phyloP scores from a whole-genome alignment of 1,140 invertebrate genomes.

The Temnothorax nylanderi region DNA sequence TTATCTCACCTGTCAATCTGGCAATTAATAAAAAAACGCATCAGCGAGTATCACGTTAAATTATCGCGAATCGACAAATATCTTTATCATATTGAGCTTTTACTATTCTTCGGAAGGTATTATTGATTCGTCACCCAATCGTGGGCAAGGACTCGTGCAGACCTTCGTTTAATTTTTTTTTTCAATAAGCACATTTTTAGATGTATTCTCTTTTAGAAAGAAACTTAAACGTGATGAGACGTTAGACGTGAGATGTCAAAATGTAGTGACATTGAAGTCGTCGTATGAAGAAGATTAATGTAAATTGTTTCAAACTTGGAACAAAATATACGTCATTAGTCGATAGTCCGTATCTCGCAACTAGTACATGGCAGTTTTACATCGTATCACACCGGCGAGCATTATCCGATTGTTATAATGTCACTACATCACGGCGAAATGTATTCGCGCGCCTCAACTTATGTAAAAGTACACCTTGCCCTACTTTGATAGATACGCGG shows the following conservation, averaged over 20 bases:
- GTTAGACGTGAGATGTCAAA: neutral
- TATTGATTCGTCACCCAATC: neutral
- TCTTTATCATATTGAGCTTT: slow-evolving; percentile 8
- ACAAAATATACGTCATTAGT: slow-evolving; percentile 23
- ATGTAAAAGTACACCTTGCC: slow-evolving; percentile 43
- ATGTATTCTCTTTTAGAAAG: neutral
- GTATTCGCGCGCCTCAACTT: slow-evolving; percentile 45
- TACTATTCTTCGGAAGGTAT: neutral
- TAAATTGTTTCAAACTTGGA: neutral
- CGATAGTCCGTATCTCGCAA: neutral
- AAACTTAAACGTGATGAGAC: neutral
- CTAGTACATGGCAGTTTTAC: neutral
- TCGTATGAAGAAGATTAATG: neutral
- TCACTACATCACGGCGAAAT: slow-evolving; percentile 15
- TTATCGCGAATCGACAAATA: slow-evolving; percentile 37
- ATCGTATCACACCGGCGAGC: neutral
- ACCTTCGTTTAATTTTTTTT: neutral
- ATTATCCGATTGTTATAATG: slow-evolving; percentile 55
- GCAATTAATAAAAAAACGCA: slow-evolving; percentile 38
- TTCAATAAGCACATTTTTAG: neutral
- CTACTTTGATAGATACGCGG: slow-evolving; percentile 55
- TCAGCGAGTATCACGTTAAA: slow-evolving; percentile 37
- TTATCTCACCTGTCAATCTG: slow-evolving; percentile 48
- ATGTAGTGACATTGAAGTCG: neutral
- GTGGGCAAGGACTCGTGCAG: neutral